phyloP scores from a whole-genome alignment of 2,113 vertebrate genomes.

The Rhinolophus ferrumequinum region DNA sequence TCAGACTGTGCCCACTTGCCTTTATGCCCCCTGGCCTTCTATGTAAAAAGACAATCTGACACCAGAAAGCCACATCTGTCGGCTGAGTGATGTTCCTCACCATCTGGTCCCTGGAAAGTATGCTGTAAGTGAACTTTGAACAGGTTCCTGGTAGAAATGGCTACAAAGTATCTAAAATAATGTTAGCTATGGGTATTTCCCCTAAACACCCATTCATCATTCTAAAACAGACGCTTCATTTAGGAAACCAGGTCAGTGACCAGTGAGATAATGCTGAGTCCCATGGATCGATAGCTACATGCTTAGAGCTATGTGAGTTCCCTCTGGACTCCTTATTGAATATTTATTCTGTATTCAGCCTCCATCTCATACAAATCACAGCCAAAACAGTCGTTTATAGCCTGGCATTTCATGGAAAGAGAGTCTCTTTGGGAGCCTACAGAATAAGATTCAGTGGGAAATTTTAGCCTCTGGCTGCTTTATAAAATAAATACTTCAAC shows the following conservation, averaged over 20 bases:
- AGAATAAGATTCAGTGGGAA: slow-evolving; percentile 58
- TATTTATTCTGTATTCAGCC: slow-evolving; percentile 47
- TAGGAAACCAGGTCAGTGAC: not conserved
- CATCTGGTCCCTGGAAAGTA: slow-evolving; percentile 67
- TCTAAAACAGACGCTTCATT: slow-evolving; percentile 44
- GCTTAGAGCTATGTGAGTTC: not conserved
- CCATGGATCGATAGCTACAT: not conserved
- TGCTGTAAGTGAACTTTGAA: slow-evolving; percentile 43
- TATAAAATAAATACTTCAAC: slow-evolving; percentile 76
- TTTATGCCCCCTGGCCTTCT: slow-evolving; percentile 69
- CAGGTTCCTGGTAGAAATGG: not conserved
- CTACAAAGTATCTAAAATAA: slow-evolving; percentile 52
- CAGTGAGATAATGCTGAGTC: not conserved
- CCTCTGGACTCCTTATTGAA: not conserved
- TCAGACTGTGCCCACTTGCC: slow-evolving; percentile 63
- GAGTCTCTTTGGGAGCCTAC: slow-evolving; percentile 66
- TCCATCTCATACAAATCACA: slow-evolving; percentile 24
- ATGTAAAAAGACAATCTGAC: slow-evolving; percentile 59
- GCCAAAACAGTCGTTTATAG: not conserved
- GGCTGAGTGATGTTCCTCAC: slow-evolving; percentile 68
- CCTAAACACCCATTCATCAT: slow-evolving; percentile 26
- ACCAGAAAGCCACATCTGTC: slow-evolving; percentile 78
- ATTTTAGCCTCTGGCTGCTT: slow-evolving; percentile 62
- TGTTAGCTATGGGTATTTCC: not conserved
- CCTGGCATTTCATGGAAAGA: slow-evolving; percentile 58